A percentile compares a stretch with the other conserved stretches of the same genome.
Evolutionary conservation across 2,113 vertebrate genomes (phyloP).

Genomic region (Ceyx margarethae): DNA sequence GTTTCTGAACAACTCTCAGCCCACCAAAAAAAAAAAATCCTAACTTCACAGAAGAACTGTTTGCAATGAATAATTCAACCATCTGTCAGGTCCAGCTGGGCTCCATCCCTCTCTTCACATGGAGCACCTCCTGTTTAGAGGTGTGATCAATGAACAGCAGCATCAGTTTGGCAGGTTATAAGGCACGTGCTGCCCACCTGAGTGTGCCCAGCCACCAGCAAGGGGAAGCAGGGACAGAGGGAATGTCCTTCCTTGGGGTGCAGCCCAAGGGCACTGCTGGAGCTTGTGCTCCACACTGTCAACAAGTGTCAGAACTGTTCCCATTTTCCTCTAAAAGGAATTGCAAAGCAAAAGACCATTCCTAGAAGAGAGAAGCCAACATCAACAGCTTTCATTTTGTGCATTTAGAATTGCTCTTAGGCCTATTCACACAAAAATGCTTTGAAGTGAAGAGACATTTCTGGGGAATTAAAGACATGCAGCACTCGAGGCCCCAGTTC

Average conservation of each 20-base stretch:
- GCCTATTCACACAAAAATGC: background rate
- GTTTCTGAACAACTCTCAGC: background rate
- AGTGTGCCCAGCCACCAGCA: fast-evolving
- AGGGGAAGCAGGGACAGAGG: background rate
- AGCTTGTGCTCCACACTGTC: too few species aligned
- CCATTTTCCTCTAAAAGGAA: background rate
- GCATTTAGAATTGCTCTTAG: background rate
- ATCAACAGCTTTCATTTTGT: background rate
- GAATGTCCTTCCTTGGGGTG: background rate
- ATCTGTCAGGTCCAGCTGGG: constrained; percentile 48
- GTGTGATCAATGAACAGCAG: background rate
- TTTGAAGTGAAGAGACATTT: background rate
- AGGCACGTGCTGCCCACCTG: background rate
- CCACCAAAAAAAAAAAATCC: background rate
- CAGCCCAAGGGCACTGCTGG: too few species aligned
- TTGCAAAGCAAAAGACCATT: background rate
- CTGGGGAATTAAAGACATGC: background rate
- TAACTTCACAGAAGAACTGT: background rate
- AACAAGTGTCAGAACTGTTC: background rate
- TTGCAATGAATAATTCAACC: constrained; percentile 49
- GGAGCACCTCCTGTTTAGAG: background rate
- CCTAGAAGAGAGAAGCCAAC: background rate
- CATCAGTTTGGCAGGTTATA: background rate
- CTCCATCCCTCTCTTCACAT: background rate
- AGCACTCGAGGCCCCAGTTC: background rate